Conservation (phyloP, 2,888 invertebrate genomes). For the Saturnia pavonia region DNA sequence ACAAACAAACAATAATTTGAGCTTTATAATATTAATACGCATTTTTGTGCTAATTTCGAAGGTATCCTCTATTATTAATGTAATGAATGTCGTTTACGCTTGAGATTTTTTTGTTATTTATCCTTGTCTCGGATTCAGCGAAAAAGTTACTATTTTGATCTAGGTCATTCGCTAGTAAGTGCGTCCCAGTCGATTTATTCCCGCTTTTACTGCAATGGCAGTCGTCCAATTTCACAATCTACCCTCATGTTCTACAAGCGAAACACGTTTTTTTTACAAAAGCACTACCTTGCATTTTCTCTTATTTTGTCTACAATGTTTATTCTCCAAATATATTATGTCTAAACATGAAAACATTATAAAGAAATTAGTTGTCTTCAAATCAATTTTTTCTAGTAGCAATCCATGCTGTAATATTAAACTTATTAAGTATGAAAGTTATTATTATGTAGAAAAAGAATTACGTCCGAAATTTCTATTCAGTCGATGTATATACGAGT, state of each 20-base stretch:
- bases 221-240: conserved; percentile 73
- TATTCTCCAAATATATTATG: conserved; percentile 9
- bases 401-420: too few relatives aligned
- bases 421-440: too few relatives aligned
- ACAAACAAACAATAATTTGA: too few relatives aligned
- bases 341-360: too few relatives aligned
- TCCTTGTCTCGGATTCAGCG: conserved; percentile 32
- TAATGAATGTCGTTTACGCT: conserved; percentile 12
- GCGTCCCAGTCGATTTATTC: conserved; percentile 72
- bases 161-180: conserved; percentile 69
- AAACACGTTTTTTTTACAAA: conserved; percentile 71
- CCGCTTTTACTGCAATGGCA: conserved; percentile 80
- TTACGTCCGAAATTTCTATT: too few relatives aligned
- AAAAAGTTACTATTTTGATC: conserved; percentile 60
- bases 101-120: conserved; percentile 17
- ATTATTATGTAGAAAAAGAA: too few relatives aligned
- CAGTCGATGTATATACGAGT: too few relatives aligned
- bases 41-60: not conserved
- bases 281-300: conserved; percentile 52
- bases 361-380: too few relatives aligned
- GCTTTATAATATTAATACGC: too few relatives aligned
- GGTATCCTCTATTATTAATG: not conserved
- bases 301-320: conserved; percentile 36
- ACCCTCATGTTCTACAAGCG: conserved; percentile 65
- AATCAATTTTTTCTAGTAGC: too few relatives aligned